Base-by-base conservation (phyloP, 2,113 vertebrate genomes). In the Leucosticte australis region DNA sequence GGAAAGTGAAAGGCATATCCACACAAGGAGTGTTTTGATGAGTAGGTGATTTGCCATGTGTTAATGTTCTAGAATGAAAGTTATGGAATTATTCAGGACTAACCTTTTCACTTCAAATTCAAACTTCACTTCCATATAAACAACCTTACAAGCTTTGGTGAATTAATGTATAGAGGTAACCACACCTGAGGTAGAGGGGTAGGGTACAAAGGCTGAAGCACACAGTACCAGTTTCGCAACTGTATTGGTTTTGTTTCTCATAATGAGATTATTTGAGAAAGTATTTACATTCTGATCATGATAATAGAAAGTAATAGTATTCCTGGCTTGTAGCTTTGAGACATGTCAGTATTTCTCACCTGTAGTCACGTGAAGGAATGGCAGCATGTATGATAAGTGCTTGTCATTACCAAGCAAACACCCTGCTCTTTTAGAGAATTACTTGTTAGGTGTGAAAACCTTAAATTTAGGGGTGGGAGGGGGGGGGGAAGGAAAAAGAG, bases 371-470 rank as follows among this genome's bases (percentile, higher is more conserved):
- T 59, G 62, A 89, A 89, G 57, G 55, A 95, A 87, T 47, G 52
- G 39, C 62, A 42, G 35, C 17, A 19, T 44, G 53, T 68, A 28
- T 78, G 26, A 5, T 37, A 75, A 75, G 59, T 37, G 68, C 68
- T 74, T 62, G 30, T 26, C 52, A 20, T 49, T 76, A 74, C 41
- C 70, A 70, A 46, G 24, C 63, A 47, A 94, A 83, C 82, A 86
- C 46, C 16, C 82, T 41, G 12, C 50, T 92, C 27, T 59, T 95
- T 92, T 93, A 76, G 94, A 90, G 78, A 91, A 53, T 53, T 65
- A 77, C 84, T 95, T 93, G n/a, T 63, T 85, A 91, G 71, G 44
- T 91, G 53, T 75, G 64, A 94, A 27, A 70, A 53, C 71, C 75
- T 77, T 50, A 81, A 87, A 93, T n/a, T 46, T 86, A 4, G 13